Evolutionary conservation across 2,888 invertebrate species (phyloP), one percentile per base, ranked within the genome.

Genomic region (Caenorhabditis sp.): DNA sequence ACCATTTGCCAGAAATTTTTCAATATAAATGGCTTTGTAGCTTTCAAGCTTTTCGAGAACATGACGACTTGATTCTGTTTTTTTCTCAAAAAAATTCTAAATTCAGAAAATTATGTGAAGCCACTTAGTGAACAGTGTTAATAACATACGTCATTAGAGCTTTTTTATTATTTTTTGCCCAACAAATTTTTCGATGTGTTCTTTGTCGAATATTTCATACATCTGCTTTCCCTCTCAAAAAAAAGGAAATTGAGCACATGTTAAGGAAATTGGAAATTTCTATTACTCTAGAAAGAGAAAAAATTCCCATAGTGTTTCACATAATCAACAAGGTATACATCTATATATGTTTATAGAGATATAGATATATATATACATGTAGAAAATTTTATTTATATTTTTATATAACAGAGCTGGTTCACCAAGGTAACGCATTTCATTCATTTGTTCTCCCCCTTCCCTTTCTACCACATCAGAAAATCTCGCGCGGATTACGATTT

Each of bases 361-460:
- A 43, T 12, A 43, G 17, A 17, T 17, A 3, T 43, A 43, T 7
- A 43, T 10, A 43, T 43, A 43, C 3, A 43, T 10, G 17, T 43
- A 7, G 43, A 43, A 43, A 43, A 17, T 17, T 43, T 17, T 43
- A 43, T 43, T 17, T 17, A 7, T 43, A 43, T 17, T 43, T 43
- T 17, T 17, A 43, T 43, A 43, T 17, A 17, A 43, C 17, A 17
- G 43, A 43, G 43, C 43, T 43, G 43, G 43, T 43, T 43, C 43
- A 43, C 43, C 43, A 43, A 43, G 43, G 43, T 43, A 43, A 43
- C 43, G 43, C 43, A 43, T n/a, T n/a, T n/a, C n/a, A n/a, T 43
- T 7, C 43, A 43, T 43, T 43, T 43, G 43, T 43, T 43, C 43
- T 17, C 17, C 17, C 10, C 3, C 3, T 43, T 43, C 17, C 14